Conservation (phyloP, 1,140 invertebrate genomes). For the Philotrypesis tridentata region DNA sequence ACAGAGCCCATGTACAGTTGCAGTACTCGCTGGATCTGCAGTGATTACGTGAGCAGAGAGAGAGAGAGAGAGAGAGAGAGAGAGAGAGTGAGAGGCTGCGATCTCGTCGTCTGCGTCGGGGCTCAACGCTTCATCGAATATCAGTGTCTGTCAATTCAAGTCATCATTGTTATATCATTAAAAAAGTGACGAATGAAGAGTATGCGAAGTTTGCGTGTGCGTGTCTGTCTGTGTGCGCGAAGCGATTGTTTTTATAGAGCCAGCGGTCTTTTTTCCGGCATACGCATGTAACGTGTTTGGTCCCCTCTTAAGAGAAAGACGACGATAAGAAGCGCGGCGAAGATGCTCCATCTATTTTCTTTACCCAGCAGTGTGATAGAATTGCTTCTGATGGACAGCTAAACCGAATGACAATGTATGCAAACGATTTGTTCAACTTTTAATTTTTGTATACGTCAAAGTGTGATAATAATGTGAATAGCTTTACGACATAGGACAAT, state of each 20-base stretch:
- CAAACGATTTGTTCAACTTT: neutral
- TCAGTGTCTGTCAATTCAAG: conserved; percentile 33
- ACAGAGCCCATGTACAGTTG: neutral
- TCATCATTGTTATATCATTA: conserved; percentile 23
- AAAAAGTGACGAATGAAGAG: neutral
- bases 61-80: no score
- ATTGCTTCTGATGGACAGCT: no score
- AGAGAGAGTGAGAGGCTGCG: neutral
- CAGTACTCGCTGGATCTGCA: neutral
- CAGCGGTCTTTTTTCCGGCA: neutral
- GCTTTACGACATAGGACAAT: no score
- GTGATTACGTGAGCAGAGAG: neutral
- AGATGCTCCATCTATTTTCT: no score
- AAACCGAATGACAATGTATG: no score
- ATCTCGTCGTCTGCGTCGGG: neutral
- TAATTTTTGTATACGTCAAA: conserved; percentile 8
- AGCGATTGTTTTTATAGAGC: neutral
- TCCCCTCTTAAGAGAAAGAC: no score
- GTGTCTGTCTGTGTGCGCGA: no score
- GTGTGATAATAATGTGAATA: no score
- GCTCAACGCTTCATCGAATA: conserved; percentile 17
- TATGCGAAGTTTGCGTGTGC: neutral
- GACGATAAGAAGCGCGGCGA: no score
- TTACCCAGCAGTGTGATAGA: no score
- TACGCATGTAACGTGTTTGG: no score